Conservation (phyloP, 2,888 invertebrate genomes). For the Cheilosia scutellata region DNA sequence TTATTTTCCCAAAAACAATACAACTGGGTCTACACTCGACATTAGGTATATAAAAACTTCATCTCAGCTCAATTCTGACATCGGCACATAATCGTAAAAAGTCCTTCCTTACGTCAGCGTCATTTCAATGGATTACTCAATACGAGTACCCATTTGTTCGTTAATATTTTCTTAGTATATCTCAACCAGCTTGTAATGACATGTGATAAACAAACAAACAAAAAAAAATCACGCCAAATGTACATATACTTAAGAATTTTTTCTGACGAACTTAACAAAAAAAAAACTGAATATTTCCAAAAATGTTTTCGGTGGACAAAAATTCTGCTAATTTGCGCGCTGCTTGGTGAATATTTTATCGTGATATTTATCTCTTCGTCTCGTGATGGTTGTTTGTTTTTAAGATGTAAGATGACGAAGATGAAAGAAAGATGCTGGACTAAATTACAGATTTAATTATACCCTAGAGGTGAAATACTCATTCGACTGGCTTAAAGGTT, state of each 20-base stretch:
- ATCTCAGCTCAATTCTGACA: neutral
- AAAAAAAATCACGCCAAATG: conserved; percentile 9
- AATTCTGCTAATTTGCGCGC: neutral
- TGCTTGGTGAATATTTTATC: conserved; percentile 6
- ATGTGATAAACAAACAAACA: conserved; percentile 37
- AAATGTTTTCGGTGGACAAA: conserved; percentile 33
- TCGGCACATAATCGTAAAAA: neutral
- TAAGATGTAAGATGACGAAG: conserved; percentile 12
- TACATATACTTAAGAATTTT: conserved; percentile 19
- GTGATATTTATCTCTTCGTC: conserved; percentile 21
- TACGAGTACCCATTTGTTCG: neutral
- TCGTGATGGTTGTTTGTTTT: neutral
- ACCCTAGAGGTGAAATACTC: conserved; percentile 38
- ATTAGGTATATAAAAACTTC: conserved; percentile 17
- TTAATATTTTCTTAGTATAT: conserved; percentile 1
- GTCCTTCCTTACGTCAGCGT: conserved; percentile 8
- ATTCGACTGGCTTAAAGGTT: conserved; percentile 40
- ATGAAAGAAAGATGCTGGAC: conserved; percentile 1
- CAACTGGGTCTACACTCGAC: conserved; percentile 1
- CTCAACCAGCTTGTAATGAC: conserved; percentile 25
- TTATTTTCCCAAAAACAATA: neutral
- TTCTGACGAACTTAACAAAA: conserved; percentile 18
- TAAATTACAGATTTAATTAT: conserved; percentile 59
- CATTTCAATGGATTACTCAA: conserved; percentile 47
- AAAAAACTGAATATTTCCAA: conserved; percentile 5